These are phyloP conservation scores for Telmatochromis bifrenatus DNA, from an alignment of 2,113 vertebrate species.

Conservation along the genomic window DNA sequence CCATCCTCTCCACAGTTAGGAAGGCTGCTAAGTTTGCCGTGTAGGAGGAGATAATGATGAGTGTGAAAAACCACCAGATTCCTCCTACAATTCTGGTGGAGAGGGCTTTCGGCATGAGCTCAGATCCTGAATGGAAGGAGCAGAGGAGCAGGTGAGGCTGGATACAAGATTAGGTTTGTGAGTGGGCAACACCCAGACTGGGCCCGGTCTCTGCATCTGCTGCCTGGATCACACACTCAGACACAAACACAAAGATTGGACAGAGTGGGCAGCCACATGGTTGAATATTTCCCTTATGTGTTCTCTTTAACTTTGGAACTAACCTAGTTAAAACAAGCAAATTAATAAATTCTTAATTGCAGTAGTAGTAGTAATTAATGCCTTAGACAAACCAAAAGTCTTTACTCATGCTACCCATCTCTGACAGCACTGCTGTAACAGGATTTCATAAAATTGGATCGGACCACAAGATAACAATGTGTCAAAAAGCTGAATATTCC, in stretches of 20 bases:
- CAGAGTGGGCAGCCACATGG: constrained; percentile 22
- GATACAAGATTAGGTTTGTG: neutral
- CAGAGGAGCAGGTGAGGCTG: constrained; percentile 62
- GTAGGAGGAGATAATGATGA: constrained; percentile 99
- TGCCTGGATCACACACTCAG: constrained; percentile 5
- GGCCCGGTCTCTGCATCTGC: constrained; percentile 6
- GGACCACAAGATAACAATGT: neutral
- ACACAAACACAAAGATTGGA: neutral
- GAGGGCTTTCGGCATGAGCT: constrained; percentile 99
- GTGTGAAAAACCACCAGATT: constrained; percentile 99
- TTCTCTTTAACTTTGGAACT: neutral
- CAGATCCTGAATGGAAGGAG: constrained; percentile 92
- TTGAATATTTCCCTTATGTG: neutral
- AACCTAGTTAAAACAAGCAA: neutral
- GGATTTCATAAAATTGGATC: neutral
- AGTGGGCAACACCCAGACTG: constrained; percentile 25
- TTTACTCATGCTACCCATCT: neutral
- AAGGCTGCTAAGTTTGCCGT: constrained; percentile 98
- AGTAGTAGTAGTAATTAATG: neutral
- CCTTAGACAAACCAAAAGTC: neutral
- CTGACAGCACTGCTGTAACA: neutral
- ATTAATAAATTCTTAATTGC: neutral
- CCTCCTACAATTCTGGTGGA: constrained; percentile 99
- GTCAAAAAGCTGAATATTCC: neutral
- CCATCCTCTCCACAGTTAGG: constrained; percentile 98